phyloP scores from a whole-genome alignment of 2,888 invertebrate species.

The Cephus nigrinus region DNA sequence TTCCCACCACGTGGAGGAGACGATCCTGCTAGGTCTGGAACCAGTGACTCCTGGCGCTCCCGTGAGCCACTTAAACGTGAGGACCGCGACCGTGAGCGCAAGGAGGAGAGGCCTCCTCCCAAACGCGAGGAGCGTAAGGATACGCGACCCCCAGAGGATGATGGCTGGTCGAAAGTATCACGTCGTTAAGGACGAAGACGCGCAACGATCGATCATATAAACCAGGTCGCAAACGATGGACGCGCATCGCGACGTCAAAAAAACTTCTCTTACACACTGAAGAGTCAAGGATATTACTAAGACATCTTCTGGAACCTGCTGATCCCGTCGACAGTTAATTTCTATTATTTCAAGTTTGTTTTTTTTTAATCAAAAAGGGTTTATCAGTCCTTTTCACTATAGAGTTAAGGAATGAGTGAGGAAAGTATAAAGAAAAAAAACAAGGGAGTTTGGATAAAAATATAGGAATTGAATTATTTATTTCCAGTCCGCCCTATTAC shows the following conservation, averaged over 20 bases:
- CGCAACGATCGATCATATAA: not conserved
- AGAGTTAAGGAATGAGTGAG: conserved; percentile 13
- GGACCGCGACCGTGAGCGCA: conserved; percentile 38
- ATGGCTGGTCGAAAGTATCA: conserved; percentile 57
- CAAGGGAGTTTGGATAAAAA: conserved; percentile 4
- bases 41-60: conserved; percentile 27
- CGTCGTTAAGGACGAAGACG: not conserved
- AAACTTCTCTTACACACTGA: not conserved
- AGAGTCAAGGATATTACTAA: not conserved
- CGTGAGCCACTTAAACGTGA: conserved; percentile 44
- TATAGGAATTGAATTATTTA: not conserved
- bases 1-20: conserved; percentile 22
- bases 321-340: not conserved
- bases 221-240: not conserved
- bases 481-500: not conserved
- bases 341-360: not conserved
- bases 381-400: not conserved
- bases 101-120: conserved; percentile 56
- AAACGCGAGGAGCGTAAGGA: conserved; percentile 53
- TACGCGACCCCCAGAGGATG: conserved; percentile 66
- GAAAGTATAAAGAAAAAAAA: conserved; percentile 13
- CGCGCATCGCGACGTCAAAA: not conserved
- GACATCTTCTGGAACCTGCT: not conserved
- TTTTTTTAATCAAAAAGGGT: not conserved
- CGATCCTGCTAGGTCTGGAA: conserved; percentile 4